These are phyloP conservation scores for Synaphobranchus kaupii DNA, from an alignment of 2,797 vertebrate genomes.

Conservation along the genomic window DNA sequence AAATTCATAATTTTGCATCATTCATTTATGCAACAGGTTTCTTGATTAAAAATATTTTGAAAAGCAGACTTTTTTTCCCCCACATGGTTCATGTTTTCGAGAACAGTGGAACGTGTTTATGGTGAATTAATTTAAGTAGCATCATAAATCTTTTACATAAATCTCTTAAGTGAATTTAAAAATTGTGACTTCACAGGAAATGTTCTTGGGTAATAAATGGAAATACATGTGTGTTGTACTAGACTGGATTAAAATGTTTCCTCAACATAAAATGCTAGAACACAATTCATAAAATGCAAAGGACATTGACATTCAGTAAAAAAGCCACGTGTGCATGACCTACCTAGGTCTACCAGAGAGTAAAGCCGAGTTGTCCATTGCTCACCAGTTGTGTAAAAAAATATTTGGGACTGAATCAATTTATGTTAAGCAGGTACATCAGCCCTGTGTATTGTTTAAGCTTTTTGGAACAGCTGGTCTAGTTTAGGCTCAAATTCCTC, in stretches of 20 bases:
- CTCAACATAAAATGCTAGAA: not conserved
- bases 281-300: not conserved
- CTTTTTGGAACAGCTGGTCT: slow-evolving; percentile 8
- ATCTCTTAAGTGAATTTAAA: not conserved
- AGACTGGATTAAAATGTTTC: not conserved
- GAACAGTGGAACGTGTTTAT: not conserved
- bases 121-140: not conserved
- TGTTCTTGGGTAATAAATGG: not conserved
- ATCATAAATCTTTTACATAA: slow-evolving; percentile 7
- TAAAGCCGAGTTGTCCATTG: not conserved
- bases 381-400: not conserved
- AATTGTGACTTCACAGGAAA: not conserved
- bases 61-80: slow-evolving; percentile 25
- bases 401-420: not conserved
- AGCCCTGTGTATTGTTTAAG: not conserved
- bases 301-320: not conserved
- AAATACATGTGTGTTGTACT: not conserved
- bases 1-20: slow-evolving; percentile 51
- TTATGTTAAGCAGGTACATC: not conserved
- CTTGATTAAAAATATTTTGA: slow-evolving; percentile 36
- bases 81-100: not conserved
- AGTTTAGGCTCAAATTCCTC: slow-evolving; percentile 3
- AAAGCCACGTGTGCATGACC: slow-evolving; percentile 20
- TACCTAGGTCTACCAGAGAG: not conserved
- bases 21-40: slow-evolving; percentile 25